Percentiles rank a stretch among this genome's conserved stretches.
Conservation (phyloP, 2,113 vertebrate genomes). For the Halcyon senegalensis region DNA sequence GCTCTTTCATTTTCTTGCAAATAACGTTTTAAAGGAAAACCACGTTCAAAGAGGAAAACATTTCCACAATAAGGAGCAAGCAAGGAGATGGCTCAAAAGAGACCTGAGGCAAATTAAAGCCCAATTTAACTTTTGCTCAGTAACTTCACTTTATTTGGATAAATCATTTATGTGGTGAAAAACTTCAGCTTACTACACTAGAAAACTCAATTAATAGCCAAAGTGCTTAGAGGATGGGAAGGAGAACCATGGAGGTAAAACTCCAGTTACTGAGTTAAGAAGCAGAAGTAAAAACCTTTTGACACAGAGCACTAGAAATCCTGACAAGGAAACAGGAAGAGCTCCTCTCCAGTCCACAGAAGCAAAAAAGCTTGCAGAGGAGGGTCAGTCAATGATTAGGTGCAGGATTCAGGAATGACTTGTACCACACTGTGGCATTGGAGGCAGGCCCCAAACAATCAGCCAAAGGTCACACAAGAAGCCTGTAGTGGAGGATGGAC, state of each 20-base stretch:
- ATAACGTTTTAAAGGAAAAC: constrained; percentile 24
- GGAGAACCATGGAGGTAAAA: constrained; percentile 1
- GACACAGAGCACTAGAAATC: not conserved
- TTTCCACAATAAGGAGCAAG: constrained; percentile 21
- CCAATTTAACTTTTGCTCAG: constrained; percentile 76
- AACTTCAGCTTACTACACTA: constrained; percentile 66
- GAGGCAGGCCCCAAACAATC: not conserved
- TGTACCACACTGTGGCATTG: not conserved
- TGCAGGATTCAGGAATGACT: not conserved
- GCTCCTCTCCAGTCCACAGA: not conserved
- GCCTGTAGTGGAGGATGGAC: not conserved
- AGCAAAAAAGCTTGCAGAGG: not conserved
- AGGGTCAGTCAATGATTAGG: not conserved
- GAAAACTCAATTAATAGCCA: constrained; percentile 65
- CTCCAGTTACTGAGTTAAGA: constrained; percentile 28
- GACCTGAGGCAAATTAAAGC: constrained; percentile 74
- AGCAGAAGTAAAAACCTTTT: constrained; percentile 56
- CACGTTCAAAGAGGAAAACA: not conserved
- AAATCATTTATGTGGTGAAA: constrained; percentile 74
- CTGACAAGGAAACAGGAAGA: not conserved
- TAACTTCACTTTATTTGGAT: constrained; percentile 76
- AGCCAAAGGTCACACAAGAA: not conserved
- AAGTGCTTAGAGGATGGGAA: constrained; percentile 49
- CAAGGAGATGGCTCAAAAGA: constrained; percentile 55
- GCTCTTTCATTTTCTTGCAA: constrained; percentile 16